Evolutionary conservation across 2,888 invertebrate species (phyloP), one percentile per base, ranked within the genome.

Genomic region (Gymnoscelis rufifasciata): DNA sequence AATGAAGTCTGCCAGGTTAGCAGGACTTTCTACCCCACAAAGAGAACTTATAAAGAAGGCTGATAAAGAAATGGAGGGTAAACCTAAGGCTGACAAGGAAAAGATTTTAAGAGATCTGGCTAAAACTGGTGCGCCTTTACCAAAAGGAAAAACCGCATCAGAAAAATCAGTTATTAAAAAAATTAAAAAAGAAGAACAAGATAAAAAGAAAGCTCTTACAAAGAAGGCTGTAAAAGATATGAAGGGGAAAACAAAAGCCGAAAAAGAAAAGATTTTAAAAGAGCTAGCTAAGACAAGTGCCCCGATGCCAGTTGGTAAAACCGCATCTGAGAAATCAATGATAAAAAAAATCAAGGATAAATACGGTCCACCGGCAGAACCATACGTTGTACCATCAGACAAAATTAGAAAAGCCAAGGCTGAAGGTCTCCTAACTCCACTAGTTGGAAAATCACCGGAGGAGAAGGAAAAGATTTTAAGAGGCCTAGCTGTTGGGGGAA

Each of bases 261-360:
- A 69, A 53, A 68, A 65, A 47, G 64, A 70, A 58, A 62, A 64
- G 38, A 68, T 65, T 13, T 14, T 68, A 0, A 62, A 29, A 58
- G 60, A 55, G 0, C 41, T 64, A 7, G 65, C 60, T 3, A 50
- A 47, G 23, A 31, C 39, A 1, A 65, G 64, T 2, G 28, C 68
- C 0, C 67, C 68, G 19, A 19, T 19, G 2, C 19, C 31, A 1
- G 62, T 64, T 46, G 60, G 53, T 3, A 66, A 58, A 45, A 63
- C 64, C 2, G 13, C 48, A 5, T 68, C 65, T 3, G 66, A 68
- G 27, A 63, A 58, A 26, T 57, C 60, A 10, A 3, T 74, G 0
- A 48, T 64, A 1, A 30, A 58, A n/a, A 70, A 68, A 47, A 56
- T 71, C 4, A 53, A 7, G 8, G 26, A 26, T 46, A 43, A 29